A percentile compares a stretch with the other conserved stretches of the same genome.
These are phyloP conservation scores for Camarhynchus parvulus DNA, from an alignment of 2,113 vertebrate genomes.

Conservation along the genomic window DNA sequence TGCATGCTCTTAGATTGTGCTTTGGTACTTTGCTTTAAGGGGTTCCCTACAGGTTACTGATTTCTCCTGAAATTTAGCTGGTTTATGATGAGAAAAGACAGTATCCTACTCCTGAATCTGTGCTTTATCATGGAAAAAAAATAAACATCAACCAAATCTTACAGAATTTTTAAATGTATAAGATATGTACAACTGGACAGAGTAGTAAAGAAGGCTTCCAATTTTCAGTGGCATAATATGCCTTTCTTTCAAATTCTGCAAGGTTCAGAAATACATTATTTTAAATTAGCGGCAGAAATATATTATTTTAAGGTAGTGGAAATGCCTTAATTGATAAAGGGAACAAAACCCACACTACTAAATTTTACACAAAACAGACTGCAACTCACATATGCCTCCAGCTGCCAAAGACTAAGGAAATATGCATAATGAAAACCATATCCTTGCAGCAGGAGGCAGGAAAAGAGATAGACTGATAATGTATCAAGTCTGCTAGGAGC, in stretches of 20 bases:
- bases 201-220: neutral
- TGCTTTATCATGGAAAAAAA: neutral
- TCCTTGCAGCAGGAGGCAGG: slow-evolving; percentile 17
- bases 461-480: slow-evolving; percentile 40
- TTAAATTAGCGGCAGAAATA: neutral
- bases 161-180: neutral
- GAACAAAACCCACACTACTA: neutral
- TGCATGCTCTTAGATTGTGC: neutral
- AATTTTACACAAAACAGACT: slow-evolving; percentile 43
- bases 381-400: neutral
- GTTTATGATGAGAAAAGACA: neutral
- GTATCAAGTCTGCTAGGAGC: neutral
- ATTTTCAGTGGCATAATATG: neutral
- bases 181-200: neutral
- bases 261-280: neutral
- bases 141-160: neutral
- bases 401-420: slow-evolving; percentile 34
- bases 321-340: neutral
- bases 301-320: neutral
- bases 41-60: neutral
- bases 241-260: neutral
- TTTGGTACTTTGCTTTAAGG: neutral
- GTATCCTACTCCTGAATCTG: neutral
- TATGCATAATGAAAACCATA: slow-evolving; percentile 28
- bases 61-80: neutral